Evolutionary conservation across 2,113 vertebrate genomes (phyloP).

Genomic region (Balaeniceps rex): DNA sequence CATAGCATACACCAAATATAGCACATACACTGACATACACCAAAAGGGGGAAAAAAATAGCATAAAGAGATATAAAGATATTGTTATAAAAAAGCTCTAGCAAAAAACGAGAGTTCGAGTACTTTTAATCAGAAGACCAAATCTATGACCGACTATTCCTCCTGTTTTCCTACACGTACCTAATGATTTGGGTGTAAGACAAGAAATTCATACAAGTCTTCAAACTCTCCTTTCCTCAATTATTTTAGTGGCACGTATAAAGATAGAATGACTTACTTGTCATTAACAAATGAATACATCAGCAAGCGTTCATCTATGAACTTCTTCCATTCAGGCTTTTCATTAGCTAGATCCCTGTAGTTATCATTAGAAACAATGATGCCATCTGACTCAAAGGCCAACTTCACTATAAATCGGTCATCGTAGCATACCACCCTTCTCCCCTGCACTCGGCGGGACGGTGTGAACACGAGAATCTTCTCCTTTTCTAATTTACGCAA

Average conservation of each 20-base stretch:
- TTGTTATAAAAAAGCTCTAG: neutral
- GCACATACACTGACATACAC: neutral
- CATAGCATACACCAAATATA: neutral
- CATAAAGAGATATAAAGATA: neutral
- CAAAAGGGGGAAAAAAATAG: neutral
- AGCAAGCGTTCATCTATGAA: conserved; percentile 95
- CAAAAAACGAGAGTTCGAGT: neutral
- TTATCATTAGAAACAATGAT: conserved; percentile 98
- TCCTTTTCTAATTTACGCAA: conserved; percentile 93
- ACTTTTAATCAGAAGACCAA: neutral
- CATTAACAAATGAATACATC: conserved; percentile 99
- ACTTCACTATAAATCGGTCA: conserved; percentile 94
- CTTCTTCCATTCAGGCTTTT: conserved; percentile 98
- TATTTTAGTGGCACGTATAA: neutral
- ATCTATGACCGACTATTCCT: neutral
- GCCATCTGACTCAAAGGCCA: conserved; percentile 94
- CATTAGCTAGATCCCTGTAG: conserved; percentile 95
- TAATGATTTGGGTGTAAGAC: neutral
- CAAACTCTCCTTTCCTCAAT: neutral
- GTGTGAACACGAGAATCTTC: conserved; percentile 95
- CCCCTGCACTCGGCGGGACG: conserved; percentile 92
- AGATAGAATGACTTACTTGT: conserved; percentile 83
- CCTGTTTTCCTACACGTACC: neutral
- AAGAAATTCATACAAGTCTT: neutral
- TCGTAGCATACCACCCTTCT: conserved; percentile 96